Conservation (phyloP, 1,140 invertebrate genomes). For the Lutraria rhynchaena region DNA sequence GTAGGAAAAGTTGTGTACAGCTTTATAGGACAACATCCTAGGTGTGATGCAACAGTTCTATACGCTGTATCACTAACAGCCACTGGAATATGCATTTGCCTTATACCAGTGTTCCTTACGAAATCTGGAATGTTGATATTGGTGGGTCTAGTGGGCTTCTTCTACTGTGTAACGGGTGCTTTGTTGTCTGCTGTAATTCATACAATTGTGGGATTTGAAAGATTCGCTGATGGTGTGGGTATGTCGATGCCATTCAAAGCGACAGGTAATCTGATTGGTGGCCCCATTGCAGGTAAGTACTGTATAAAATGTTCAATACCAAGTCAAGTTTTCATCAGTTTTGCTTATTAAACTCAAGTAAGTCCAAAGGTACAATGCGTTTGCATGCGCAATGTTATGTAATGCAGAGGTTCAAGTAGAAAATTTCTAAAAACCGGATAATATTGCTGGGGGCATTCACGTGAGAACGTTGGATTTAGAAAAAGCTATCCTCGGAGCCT, state of each 20-base stretch:
- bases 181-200: constrained; percentile 10
- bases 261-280: constrained; percentile 35
- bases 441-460: too few relatives aligned
- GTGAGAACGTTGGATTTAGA: too few relatives aligned
- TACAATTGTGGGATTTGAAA: constrained; percentile 26
- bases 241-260: constrained; percentile 43
- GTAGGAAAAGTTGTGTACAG: constrained; percentile 27
- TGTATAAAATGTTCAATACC: too few relatives aligned
- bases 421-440: too few relatives aligned
- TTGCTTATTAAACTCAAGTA: too few relatives aligned
- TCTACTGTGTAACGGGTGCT: constrained; percentile 43
- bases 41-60: neutral
- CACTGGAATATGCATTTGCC: constrained; percentile 4
- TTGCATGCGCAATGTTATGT: too few relatives aligned
- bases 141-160: constrained; percentile 26
- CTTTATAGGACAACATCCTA: constrained; percentile 11
- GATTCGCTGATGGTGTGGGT: constrained; percentile 34
- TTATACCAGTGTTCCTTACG: constrained; percentile 12
- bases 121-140: constrained; percentile 9
- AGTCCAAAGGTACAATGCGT: too few relatives aligned
- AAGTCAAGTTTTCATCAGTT: too few relatives aligned
- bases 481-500: too few relatives aligned
- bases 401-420: too few relatives aligned
- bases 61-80: constrained; percentile 10
- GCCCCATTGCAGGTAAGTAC: constrained; percentile 25